A percentile compares a stretch with the other conserved stretches of the same genome.
phyloP scores from a whole-genome alignment of 2,888 invertebrate genomes.

The Zootermopsis nevadensis region DNA sequence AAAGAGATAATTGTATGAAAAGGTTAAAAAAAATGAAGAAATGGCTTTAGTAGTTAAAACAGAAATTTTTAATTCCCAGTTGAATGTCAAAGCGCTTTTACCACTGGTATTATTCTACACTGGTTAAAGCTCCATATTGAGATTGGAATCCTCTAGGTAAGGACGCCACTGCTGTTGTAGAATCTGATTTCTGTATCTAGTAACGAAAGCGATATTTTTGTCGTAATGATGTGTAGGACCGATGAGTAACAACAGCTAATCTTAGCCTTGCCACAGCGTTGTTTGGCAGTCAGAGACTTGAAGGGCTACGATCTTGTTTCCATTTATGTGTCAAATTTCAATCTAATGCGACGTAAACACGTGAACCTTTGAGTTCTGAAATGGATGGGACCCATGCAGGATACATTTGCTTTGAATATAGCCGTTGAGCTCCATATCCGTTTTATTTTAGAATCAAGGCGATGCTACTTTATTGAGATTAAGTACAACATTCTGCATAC shows the following conservation, averaged over 20 bases:
- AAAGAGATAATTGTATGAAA: too few relatives aligned
- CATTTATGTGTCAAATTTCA: conserved; percentile 17
- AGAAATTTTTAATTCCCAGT: too few relatives aligned
- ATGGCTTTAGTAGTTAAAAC: too few relatives aligned
- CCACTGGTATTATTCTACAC: too few relatives aligned
- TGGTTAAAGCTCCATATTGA: too few relatives aligned
- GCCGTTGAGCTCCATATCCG: background rate
- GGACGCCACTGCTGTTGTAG: too few relatives aligned
- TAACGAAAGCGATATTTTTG: background rate
- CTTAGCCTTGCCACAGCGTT: too few relatives aligned
- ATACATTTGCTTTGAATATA: background rate
- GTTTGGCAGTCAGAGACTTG: background rate
- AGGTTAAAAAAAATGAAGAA: too few relatives aligned
- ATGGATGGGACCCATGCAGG: background rate
- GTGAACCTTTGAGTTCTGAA: too few relatives aligned
- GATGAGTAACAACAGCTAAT: background rate
- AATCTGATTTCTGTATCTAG: background rate
- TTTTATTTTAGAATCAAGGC: conserved; percentile 13
- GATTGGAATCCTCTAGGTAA: too few relatives aligned
- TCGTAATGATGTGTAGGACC: background rate
- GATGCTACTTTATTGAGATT: background rate
- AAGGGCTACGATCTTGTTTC: background rate
- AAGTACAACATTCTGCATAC: too few relatives aligned
- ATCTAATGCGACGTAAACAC: background rate
- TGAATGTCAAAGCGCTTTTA: too few relatives aligned